Evolutionary conservation across 1,140 invertebrate species (phyloP).

Genomic region (Zaprionus tsacasi): DNA sequence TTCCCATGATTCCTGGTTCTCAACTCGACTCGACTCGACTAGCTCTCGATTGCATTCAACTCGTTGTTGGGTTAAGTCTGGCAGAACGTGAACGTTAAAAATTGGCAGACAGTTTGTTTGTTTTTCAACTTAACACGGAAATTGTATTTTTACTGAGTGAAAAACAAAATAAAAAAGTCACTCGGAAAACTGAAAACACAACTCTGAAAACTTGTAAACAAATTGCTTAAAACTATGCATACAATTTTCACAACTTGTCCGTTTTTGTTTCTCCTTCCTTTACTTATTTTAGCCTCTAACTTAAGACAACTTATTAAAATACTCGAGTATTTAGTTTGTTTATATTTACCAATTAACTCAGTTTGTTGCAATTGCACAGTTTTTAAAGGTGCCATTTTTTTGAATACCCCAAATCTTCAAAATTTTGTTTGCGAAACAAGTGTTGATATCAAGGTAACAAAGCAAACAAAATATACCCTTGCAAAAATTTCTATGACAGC

Average conservation of each 20-base stretch:
- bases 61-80: slow-evolving; percentile 53
- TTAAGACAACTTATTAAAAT: slow-evolving; percentile 2
- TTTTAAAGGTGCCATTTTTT: too few species aligned
- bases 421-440: too few species aligned
- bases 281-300: slow-evolving; percentile 12
- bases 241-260: slow-evolving; percentile 41
- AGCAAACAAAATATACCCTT: too few species aligned
- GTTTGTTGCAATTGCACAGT: too few species aligned
- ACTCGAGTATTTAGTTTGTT: too few species aligned
- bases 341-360: too few species aligned
- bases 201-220: slow-evolving; percentile 55
- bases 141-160: slow-evolving; percentile 67
- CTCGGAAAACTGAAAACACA: slow-evolving; percentile 6
- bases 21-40: slow-evolving; percentile 34
- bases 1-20: slow-evolving; percentile 31
- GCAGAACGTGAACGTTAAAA: slow-evolving; percentile 77
- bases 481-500: too few species aligned
- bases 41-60: slow-evolving; percentile 43
- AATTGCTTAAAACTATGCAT: slow-evolving; percentile 56
- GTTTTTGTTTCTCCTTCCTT: background rate
- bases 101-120: slow-evolving; percentile 78
- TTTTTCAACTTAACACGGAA: slow-evolving; percentile 80
- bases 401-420: too few species aligned
- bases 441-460: too few species aligned
- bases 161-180: slow-evolving; percentile 22